These are phyloP conservation scores for Aphaenogaster rudis DNA, from an alignment of 1,140 invertebrate genomes.

Conservation along the genomic window DNA sequence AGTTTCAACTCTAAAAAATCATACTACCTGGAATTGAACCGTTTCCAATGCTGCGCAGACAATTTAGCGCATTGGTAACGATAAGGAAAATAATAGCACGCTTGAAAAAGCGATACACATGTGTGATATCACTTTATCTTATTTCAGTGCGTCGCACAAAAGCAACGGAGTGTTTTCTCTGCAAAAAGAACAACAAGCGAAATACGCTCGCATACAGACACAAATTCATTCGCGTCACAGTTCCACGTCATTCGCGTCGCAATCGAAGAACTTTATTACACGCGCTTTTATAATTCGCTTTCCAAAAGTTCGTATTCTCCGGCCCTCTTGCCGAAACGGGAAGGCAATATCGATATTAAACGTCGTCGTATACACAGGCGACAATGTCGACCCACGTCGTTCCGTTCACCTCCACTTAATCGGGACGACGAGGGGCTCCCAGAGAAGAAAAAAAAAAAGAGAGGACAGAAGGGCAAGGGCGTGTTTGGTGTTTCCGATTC, in stretches of 20 bases:
- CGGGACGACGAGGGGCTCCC: constrained; percentile 60
- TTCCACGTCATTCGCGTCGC: background rate
- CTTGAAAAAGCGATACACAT: background rate
- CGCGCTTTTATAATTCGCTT: background rate
- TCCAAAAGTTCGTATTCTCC: background rate
- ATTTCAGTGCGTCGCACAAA: background rate
- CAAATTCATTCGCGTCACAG: background rate
- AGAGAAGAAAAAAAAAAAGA: constrained; percentile 32
- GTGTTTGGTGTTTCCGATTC: constrained; percentile 84
- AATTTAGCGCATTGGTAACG: background rate
- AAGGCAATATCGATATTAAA: constrained; percentile 40
- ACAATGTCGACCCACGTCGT: constrained; percentile 10
- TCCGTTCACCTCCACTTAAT: constrained; percentile 51
- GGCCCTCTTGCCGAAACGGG: background rate
- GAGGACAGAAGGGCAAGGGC: constrained; percentile 80
- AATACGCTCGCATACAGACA: background rate
- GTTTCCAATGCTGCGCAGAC: background rate
- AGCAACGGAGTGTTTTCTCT: background rate
- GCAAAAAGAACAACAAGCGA: background rate
- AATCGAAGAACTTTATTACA: background rate
- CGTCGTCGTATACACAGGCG: background rate
- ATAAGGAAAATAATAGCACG: background rate
- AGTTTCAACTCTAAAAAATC: background rate
- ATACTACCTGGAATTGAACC: background rate
- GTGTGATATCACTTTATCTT: background rate